Conservation (phyloP, 2,797 vertebrate genomes). For the Channa striata region DNA sequence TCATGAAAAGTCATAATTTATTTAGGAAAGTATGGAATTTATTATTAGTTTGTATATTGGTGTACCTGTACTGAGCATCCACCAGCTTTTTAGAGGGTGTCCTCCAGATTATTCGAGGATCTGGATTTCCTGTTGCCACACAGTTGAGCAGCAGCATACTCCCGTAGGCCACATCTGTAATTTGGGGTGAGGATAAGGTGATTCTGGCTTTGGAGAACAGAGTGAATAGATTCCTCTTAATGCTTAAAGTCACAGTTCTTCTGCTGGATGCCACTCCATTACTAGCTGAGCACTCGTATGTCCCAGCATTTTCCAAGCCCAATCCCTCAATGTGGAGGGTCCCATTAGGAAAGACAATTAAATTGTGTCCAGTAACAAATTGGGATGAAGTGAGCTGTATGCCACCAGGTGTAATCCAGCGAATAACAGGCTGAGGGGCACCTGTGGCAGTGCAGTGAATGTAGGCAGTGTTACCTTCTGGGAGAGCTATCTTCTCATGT, state of each 20-base stretch:
- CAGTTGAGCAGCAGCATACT: conserved; percentile 87
- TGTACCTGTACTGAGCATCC: conserved; percentile 91
- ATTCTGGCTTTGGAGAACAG: conserved; percentile 90
- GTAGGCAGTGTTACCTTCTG: conserved; percentile 81
- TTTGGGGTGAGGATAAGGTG: conserved; percentile 84
- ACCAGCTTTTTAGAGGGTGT: conserved; percentile 92
- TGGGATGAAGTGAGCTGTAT: conserved; percentile 85
- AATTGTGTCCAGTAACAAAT: conserved; percentile 83
- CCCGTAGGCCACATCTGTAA: conserved; percentile 88
- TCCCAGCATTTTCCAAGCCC: conserved; percentile 82
- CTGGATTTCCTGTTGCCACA: conserved; percentile 88
- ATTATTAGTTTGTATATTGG: neutral
- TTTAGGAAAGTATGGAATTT: neutral
- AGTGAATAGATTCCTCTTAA: conserved; percentile 74
- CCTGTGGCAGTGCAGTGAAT: conserved; percentile 90
- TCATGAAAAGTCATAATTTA: neutral
- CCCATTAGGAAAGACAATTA: conserved; percentile 92
- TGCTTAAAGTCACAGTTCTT: conserved; percentile 81
- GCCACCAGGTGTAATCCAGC: conserved; percentile 88
- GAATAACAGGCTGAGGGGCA: conserved; percentile 83
- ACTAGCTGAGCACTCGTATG: conserved; percentile 89
- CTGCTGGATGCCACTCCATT: conserved; percentile 85
- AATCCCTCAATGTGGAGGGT: conserved; percentile 87
- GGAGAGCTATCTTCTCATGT: conserved; percentile 84
- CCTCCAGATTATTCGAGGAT: conserved; percentile 92